Base-by-base conservation (phyloP, 2,888 invertebrate genomes). In the Buathra laborator region DNA sequence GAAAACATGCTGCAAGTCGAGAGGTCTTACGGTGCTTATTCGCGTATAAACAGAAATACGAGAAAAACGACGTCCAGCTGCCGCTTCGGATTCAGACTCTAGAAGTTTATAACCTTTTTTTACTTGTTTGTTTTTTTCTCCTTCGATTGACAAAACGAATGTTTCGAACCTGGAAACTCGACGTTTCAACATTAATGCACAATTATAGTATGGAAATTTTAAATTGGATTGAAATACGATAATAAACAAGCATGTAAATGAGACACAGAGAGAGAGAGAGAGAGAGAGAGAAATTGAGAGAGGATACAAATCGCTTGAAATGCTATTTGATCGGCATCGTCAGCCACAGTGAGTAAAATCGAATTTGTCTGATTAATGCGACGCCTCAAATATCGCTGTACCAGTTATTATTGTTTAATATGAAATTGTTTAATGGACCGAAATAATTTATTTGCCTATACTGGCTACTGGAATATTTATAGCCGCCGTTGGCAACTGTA, bases 1-100 rank as follows among this genome's bases (percentile, higher is more conserved):
- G 75, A 70, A 70, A 83, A 70, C 53, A 70, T 37, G 64, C 62
- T 24, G 43, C 59, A 10, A 32, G 24, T 56, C 44, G 19, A 78
- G 44, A 46, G 59, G 68, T 74, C 37, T 75, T 29, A 29, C 46
- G 29, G 46, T 43, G 48, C 51, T 53, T 67, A 24, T 12, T 4
- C 16, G 9, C 16, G 37, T n/a, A 71, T 43, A n/a, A 56, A 71
- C 29, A n/a, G 44, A 59, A 71, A 56, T 32, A 46, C 19, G 16
- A 24, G 14, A 9, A 64, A 32, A 64, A 67, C 6, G 51, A 12
- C 5, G 29, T 12, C 64, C 19, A 37, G 29, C 16, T 32, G 5
- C 5, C 19, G 67, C 29, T 16, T 43, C 71, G 24, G 56, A 56
- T 24, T 56, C 16, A 43, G 43, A 71, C 24, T 37, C 43, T 12